Evolutionary conservation across 2,113 vertebrate genomes (phyloP).

Genomic region (Podocnemis expansa): DNA sequence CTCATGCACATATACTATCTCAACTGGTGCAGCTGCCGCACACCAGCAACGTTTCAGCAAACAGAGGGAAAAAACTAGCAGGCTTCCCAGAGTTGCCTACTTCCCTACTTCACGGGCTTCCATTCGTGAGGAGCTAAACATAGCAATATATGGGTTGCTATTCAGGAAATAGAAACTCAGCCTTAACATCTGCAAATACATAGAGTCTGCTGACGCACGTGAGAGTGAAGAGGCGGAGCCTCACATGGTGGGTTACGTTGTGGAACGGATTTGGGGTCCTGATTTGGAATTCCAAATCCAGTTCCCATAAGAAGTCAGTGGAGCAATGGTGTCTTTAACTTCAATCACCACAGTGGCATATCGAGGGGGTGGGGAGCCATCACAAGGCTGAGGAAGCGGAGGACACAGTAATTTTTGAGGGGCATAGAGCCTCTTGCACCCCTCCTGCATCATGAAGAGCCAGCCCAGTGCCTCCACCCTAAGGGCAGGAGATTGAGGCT

Average conservation of each 20-base stretch:
- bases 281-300: background rate
- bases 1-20: background rate
- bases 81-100: rapidly evolving
- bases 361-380: too few relatives aligned
- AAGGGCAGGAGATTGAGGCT: too few relatives aligned
- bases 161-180: background rate
- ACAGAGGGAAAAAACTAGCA: background rate
- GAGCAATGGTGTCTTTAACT: background rate
- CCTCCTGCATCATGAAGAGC: too few relatives aligned
- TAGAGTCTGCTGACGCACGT: background rate
- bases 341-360: background rate
- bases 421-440: too few relatives aligned
- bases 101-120: rapidly evolving
- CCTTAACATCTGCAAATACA: background rate
- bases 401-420: too few relatives aligned
- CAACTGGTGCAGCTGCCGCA: rapidly evolving
- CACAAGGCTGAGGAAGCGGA: too few relatives aligned
- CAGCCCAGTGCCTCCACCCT: too few relatives aligned
- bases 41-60: rapidly evolving
- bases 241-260: rapidly evolving
- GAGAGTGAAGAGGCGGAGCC: rapidly evolving
- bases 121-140: background rate
- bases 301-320: background rate
- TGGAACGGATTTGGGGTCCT: background rate
- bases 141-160: background rate